Evolutionary conservation across 1,140 invertebrate species (phyloP), one percentile per base, ranked within the genome.

Genomic region (Harpegnathos saltator): DNA sequence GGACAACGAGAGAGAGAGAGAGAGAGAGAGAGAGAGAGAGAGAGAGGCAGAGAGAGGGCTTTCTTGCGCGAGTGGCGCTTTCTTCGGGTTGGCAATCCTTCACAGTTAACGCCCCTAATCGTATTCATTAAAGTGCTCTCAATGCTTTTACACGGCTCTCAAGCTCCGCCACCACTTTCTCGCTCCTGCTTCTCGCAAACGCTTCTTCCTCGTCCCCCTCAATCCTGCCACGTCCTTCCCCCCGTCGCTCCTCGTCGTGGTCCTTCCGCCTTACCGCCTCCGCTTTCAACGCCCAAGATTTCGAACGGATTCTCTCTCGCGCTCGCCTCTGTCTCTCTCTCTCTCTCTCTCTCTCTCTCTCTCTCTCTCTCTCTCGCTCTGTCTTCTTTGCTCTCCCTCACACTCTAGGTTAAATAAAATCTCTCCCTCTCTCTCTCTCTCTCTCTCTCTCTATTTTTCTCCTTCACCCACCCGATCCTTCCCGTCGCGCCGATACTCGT

Each of bases 71-170:
- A 80, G 33, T 74, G 83, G 77, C 56, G 88, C 86, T 91, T 91
- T 90, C 89, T 91, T 87, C 86, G 83, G 87, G 88, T 90, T 90
- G 89, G 90, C 87, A 91, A 91, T 93, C 86, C 88, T 91, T 91
- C 89, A 90, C 90, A 92, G 91, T 93, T 92, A 92, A 92, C 87
- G 91, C 88, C 87, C 86, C 90, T 93, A 93, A 93, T 93, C 91
- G 91, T 93, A 94, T 94, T 94, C 92, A 93, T 94, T 93, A 93
- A 93, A 93, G 92, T 91, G 91, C 90, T 92, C 90, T 92, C 90
- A 92, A 92, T 93, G 91, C 92, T 93, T 93, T 92, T 92, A 91
- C 90, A 92, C 90, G 86, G 87, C 75, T 85, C 84, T 80, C 84
- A 73, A 78, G 78, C 85, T 85, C 71, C 81, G 72, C 83, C 87